These are phyloP conservation scores for Balearica regulorum DNA, from an alignment of 2,797 vertebrate genomes.

Conservation along the genomic window DNA sequence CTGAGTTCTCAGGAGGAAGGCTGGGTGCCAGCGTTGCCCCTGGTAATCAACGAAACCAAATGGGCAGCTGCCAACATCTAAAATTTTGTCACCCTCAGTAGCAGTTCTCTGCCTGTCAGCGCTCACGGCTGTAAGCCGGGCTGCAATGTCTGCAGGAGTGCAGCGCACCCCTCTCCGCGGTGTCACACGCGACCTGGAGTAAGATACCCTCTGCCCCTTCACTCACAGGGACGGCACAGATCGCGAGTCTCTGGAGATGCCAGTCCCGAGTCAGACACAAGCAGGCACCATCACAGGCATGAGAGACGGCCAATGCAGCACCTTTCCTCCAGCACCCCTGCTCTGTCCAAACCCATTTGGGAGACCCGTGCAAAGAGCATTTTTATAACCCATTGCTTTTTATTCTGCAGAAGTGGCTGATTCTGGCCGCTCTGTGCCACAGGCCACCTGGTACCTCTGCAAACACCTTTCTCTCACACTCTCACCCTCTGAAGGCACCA, in stretches of 20 bases:
- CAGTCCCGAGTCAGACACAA: neutral
- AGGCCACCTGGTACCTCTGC: neutral
- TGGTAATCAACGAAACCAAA: neutral
- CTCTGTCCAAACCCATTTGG: neutral
- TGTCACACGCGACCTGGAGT: neutral
- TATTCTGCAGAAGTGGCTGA: neutral
- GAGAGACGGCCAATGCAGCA: neutral
- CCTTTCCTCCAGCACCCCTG: neutral
- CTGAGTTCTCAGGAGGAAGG: neutral
- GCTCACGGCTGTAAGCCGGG: neutral
- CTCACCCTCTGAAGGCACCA: neutral
- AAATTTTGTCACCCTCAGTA: neutral
- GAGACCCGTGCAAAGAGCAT: neutral
- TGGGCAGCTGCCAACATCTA: neutral
- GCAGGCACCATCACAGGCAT: neutral
- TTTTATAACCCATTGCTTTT: neutral
- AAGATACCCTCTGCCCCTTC: neutral
- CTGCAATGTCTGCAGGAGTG: neutral
- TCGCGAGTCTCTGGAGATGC: neutral
- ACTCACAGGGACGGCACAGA: neutral
- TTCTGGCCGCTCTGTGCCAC: neutral
- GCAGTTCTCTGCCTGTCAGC: neutral
- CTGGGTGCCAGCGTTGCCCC: neutral
- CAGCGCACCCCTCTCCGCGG: neutral
- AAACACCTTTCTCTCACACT: neutral